Evolutionary conservation across 1,140 invertebrate genomes (phyloP), one percentile per base, ranked within the genome.

Genomic region (Psix sp.): DNA sequence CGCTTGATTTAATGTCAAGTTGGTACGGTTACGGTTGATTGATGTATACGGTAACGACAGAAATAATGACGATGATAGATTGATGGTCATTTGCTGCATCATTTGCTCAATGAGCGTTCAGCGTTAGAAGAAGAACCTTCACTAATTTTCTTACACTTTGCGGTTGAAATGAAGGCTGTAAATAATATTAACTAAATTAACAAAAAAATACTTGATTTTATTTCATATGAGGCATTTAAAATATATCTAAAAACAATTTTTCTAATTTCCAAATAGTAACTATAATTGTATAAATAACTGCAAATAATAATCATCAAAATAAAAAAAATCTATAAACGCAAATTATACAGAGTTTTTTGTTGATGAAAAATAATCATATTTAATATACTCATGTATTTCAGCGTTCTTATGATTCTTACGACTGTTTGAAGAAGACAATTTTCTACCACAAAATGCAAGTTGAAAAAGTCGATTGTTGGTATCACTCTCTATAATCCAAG

Each of bases 21-120:
- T 57, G 24, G 36, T 56, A 54, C n/a, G 42, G 49, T 56, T 42
- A 14, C 35, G 5, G 15, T 36, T 71, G 42, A 62, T 56, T 62
- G 66, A 62, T 71, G 66, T 60, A 40, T 35, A 36, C 13, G 11
- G 18, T 46, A 62, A 62, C 35, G 16, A 60, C 11, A 14, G n/a
- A 49, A 24, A 24, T 36, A 26, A 57, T 43, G 52, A 60, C 26
- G 54, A 68, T 60, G 65, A 68, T 68, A 29, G 33, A 68, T 60
- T 18, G 46, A 59, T 46, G 48, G 54, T 54, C 65, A 60, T 60
- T 52, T 52, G 52, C 33, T 38, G 13, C 17, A 56, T 48, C 45
- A 49, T 43, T 21, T 11, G 20, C 42, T 48, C 43, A 45, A 17
- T 45, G n/a, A 51, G 38, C 31, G 26, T 46, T 26, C 31, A 21